Evolutionary conservation across 2,113 vertebrate genomes (phyloP).

Genomic region (Pimephales promelas): DNA sequence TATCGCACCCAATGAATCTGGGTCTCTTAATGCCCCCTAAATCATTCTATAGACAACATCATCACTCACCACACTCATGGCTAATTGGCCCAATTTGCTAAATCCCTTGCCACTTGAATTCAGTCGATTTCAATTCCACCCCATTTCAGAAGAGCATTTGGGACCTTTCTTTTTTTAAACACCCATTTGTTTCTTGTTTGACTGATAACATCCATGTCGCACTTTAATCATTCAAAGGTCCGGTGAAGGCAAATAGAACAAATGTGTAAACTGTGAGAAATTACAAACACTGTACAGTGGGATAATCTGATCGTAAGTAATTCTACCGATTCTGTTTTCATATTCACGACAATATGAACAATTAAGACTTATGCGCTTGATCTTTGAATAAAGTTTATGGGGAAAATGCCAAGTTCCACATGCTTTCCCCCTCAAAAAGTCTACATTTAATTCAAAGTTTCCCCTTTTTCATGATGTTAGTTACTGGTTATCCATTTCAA

Average conservation of each 20-base stretch:
- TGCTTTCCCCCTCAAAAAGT: background rate
- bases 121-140: constrained; percentile 61
- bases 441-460: background rate
- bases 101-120: constrained; percentile 58
- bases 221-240: constrained; percentile 40
- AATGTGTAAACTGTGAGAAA: constrained; percentile 27
- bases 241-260: background rate
- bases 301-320: background rate
- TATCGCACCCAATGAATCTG: constrained; percentile 55
- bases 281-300: background rate
- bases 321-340: background rate
- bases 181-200: constrained; percentile 52
- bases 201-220: constrained; percentile 47
- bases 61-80: constrained; percentile 59
- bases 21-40: constrained; percentile 58
- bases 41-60: constrained; percentile 63
- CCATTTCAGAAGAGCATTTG: constrained; percentile 49
- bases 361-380: no score
- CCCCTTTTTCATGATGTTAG: background rate
- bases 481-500: no score
- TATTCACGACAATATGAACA: background rate
- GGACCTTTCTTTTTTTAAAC: constrained; percentile 48
- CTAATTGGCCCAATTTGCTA: constrained; percentile 64
- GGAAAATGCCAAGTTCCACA: background rate
- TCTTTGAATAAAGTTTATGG: background rate